Percentiles rank a stretch among this genome's conserved stretches.
phyloP scores from a whole-genome alignment of 2,888 invertebrate species.

The Eretmocerus hayati region DNA sequence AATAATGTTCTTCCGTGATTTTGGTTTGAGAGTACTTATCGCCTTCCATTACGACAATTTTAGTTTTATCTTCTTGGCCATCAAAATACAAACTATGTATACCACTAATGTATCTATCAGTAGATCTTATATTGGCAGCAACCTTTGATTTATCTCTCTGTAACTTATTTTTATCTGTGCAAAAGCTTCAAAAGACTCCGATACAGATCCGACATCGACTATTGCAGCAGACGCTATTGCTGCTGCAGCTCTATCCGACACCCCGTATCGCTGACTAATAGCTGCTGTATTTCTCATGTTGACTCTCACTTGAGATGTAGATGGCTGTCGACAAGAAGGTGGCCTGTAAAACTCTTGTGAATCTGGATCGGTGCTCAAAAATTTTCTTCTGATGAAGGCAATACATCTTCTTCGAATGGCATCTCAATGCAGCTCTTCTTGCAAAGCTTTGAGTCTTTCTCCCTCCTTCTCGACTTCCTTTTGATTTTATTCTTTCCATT shows the following conservation, averaged over 20 bases:
- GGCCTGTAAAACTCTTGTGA: too few species aligned
- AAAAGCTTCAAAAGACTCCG: neutral
- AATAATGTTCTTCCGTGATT: slow-evolving; percentile 1
- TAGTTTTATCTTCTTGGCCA: slow-evolving; percentile 8
- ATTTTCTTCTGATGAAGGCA: neutral
- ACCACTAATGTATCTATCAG: neutral
- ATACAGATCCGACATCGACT: too few species aligned
- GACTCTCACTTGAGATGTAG: too few species aligned
- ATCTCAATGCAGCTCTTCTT: neutral
- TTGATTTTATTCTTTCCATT: neutral
- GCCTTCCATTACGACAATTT: neutral
- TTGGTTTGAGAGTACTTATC: neutral
- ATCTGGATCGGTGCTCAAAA: neutral
- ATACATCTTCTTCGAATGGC: neutral
- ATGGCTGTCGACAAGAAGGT: too few species aligned
- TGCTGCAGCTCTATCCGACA: neutral
- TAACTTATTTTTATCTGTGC: neutral
- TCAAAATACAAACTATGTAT: slow-evolving; percentile 9
- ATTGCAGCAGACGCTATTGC: neutral
- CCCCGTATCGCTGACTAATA: neutral
- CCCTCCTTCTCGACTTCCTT: neutral
- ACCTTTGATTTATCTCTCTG: neutral
- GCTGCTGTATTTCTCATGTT: neutral
- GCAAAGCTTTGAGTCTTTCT: neutral
- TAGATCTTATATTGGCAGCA: neutral